phyloP scores from a whole-genome alignment of 2,888 invertebrate genomes.

The Drosophila mettleri region DNA sequence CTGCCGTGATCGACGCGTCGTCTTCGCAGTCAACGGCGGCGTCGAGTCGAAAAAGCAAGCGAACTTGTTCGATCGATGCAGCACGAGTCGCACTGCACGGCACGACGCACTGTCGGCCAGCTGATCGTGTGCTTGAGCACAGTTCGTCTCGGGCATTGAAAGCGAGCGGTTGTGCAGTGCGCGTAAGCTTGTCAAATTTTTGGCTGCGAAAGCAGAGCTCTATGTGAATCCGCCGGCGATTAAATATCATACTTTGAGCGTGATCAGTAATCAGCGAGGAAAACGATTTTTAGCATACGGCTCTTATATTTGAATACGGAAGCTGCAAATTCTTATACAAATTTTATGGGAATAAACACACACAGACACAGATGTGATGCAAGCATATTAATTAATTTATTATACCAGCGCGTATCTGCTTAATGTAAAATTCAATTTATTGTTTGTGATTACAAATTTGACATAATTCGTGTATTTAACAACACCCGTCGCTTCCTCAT shows the following conservation, averaged over 20 bases:
- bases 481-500: constrained; percentile 16
- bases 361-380: constrained; percentile 2
- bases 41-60: constrained; percentile 71
- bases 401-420: constrained; percentile 61
- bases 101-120: not conserved
- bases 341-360: constrained; percentile 1
- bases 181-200: no score
- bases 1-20: not conserved
- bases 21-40: not conserved
- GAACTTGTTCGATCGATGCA: constrained; percentile 56
- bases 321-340: constrained; percentile 45
- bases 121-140: constrained; percentile 17
- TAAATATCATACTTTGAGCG: constrained; percentile 51
- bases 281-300: not conserved
- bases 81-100: constrained; percentile 12
- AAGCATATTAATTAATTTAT: constrained; percentile 50
- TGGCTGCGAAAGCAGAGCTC: constrained; percentile 53
- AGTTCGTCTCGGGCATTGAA: constrained; percentile 77
- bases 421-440: constrained; percentile 64
- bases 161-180: constrained; percentile 66
- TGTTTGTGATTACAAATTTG: constrained; percentile 71
- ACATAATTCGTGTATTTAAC: constrained; percentile 68
- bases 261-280: constrained; percentile 50
- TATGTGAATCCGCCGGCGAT: constrained; percentile 24
- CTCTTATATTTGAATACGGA: constrained; percentile 51